Conservation (phyloP, 2,797 vertebrate genomes). For the Lepidocolaptes lacrymiger region DNA sequence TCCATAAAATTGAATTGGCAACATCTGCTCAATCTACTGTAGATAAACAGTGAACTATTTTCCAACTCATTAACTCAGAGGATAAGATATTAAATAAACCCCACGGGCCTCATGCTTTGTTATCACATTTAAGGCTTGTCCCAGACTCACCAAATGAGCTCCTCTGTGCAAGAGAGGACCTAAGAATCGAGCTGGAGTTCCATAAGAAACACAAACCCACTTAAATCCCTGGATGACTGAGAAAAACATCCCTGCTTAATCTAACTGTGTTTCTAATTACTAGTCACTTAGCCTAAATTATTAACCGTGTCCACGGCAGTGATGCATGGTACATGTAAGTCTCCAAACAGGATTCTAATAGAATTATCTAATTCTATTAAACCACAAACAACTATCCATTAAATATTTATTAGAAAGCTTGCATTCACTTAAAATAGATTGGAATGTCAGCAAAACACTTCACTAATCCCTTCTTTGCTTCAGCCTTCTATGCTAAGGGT, state of each 20-base stretch:
- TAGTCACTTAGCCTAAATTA: constrained; percentile 81
- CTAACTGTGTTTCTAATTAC: constrained; percentile 75
- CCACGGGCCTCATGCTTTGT: constrained; percentile 70
- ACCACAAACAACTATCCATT: constrained; percentile 77
- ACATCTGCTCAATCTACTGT: constrained; percentile 82
- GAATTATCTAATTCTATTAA: constrained; percentile 84
- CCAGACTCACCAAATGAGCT: constrained; percentile 66
- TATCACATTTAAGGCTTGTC: constrained; percentile 68
- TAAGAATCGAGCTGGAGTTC: constrained; percentile 8
- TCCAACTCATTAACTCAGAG: constrained; percentile 80
- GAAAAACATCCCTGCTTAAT: constrained; percentile 56
- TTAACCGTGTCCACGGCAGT: constrained; percentile 73
- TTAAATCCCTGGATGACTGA: constrained; percentile 38
- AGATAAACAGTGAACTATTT: constrained; percentile 82
- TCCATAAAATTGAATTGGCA: constrained; percentile 77
- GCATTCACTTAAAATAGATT: constrained; percentile 74
- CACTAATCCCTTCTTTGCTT: constrained; percentile 44
- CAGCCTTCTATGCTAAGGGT: not conserved
- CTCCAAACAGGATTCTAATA: constrained; percentile 78
- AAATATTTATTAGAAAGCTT: constrained; percentile 81
- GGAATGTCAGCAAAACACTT: constrained; percentile 71
- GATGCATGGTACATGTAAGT: constrained; percentile 75
- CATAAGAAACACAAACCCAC: not conserved
- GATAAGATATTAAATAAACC: constrained; percentile 79
- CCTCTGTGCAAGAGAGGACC: constrained; percentile 28